phyloP scores from a whole-genome alignment of 2,797 vertebrate genomes.

The Macropus fuliginosus region DNA sequence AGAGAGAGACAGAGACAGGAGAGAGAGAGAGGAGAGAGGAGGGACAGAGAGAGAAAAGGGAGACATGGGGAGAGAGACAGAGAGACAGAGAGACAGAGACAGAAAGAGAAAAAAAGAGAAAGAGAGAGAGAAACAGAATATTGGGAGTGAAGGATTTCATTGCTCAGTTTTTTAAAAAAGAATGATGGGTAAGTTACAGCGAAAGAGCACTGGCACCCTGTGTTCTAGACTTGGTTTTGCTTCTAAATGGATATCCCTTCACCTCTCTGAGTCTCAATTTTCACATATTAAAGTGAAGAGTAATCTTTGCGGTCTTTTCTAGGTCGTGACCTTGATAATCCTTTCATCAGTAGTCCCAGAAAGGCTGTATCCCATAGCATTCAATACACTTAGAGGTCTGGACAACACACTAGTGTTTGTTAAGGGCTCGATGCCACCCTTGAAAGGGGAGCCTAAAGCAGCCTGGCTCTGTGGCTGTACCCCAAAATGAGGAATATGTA shows the following conservation, averaged over 20 bases:
- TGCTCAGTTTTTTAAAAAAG: not conserved
- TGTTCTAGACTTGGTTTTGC: not conserved
- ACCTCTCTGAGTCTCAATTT: not conserved
- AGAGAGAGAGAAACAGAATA: not conserved
- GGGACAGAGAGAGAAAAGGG: not conserved
- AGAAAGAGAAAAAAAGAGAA: not conserved
- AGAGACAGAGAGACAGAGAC: no score
- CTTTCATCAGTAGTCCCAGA: conserved; percentile 12
- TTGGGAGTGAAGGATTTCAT: not conserved
- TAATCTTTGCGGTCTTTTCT: not conserved
- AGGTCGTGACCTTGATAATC: not conserved
- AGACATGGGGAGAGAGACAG: no score
- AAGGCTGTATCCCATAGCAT: not conserved
- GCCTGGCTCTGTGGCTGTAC: not conserved
- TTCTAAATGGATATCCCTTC: not conserved
- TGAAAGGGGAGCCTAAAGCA: conserved; percentile 31
- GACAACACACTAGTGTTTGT: not conserved
- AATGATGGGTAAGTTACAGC: not conserved
- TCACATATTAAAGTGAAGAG: not conserved
- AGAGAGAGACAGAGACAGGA: not conserved
- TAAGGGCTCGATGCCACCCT: not conserved
- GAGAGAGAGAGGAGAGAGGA: not conserved
- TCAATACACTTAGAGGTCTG: not conserved
- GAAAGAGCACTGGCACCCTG: not conserved
- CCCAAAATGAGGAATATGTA: conserved; percentile 57